A percentile compares a stretch with the other conserved stretches of the same genome.
These are phyloP conservation scores for Phymanthus crucifer DNA, from an alignment of 92 coral and sea anemone species.

Conservation along the genomic window DNA sequence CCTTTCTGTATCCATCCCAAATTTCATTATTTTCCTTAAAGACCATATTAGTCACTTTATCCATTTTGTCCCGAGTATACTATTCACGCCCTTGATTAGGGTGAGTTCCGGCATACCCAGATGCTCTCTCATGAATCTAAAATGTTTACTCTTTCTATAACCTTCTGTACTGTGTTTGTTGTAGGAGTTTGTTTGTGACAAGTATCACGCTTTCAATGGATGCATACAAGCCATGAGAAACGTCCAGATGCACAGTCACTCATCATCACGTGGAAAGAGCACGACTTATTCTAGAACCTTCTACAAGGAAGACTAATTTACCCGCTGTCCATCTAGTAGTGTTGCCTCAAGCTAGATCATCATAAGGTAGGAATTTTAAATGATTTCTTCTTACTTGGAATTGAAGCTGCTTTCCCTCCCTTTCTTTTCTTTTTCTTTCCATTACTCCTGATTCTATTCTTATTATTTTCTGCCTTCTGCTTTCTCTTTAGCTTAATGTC, in stretches of 20 bases:
- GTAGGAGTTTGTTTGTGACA: not conserved
- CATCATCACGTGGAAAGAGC: not conserved
- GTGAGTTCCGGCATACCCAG: not conserved
- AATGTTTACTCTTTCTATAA: not conserved
- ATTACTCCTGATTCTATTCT: too few species aligned
- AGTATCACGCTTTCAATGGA: slow-evolving; percentile 1
- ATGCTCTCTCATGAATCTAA: not conserved
- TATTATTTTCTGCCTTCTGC: too few species aligned
- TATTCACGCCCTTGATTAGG: not conserved
- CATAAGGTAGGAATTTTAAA: not conserved
- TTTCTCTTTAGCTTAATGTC: too few species aligned
- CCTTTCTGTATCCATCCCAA: not conserved
- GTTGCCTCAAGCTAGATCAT: not conserved
- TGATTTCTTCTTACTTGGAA: too few species aligned
- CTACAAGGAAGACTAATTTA: not conserved
- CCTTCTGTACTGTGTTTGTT: not conserved
- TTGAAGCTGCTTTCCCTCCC: too few species aligned
- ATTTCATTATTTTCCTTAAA: not conserved
- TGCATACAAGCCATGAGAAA: not conserved
- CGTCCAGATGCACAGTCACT: not conserved
- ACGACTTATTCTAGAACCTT: not conserved
- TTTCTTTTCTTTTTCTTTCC: too few species aligned
- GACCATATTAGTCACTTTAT: not conserved
- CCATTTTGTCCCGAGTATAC: not conserved
- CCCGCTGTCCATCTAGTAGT: not conserved